Conservation (phyloP, 2,113 vertebrate genomes). For the Hepsetus odoe region DNA sequence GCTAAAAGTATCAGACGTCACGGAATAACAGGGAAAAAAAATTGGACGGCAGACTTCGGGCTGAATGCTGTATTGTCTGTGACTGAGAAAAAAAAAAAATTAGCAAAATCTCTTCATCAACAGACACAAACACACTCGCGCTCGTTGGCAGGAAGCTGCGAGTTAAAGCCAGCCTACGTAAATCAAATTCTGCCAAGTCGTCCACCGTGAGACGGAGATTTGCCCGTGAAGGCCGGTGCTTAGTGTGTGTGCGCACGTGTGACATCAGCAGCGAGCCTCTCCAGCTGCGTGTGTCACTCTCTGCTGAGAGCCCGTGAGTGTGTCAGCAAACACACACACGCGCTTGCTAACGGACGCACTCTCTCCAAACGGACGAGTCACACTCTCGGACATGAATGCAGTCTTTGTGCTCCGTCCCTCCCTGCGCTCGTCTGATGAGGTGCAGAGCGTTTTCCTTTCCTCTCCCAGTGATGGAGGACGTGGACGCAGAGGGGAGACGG, state of each 20-base stretch:
- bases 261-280: constrained; percentile 38
- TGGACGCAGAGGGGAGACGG: background rate
- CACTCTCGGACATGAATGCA: constrained; percentile 29
- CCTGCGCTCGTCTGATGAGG: constrained; percentile 28
- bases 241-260: background rate
- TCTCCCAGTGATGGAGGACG: background rate
- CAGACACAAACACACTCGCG: no score
- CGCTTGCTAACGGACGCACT: background rate
- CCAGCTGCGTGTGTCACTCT: constrained; percentile 33
- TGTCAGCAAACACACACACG: constrained; percentile 15
- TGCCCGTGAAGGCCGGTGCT: background rate
- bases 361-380: background rate
- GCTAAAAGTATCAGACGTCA: no score
- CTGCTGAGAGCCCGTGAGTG: constrained; percentile 14
- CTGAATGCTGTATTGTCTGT: no score
- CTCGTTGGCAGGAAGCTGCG: no score
- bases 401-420: constrained; percentile 20
- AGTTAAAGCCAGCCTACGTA: no score
- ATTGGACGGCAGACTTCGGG: no score
- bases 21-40: no score
- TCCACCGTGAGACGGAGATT: no score
- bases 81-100: no score
- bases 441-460: constrained; percentile 24
- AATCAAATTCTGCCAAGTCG: no score
- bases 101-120: no score